Evolutionary conservation across 2,113 vertebrate genomes (phyloP), one percentile per base, ranked within the genome.

Genomic region (Procavia capensis): DNA sequence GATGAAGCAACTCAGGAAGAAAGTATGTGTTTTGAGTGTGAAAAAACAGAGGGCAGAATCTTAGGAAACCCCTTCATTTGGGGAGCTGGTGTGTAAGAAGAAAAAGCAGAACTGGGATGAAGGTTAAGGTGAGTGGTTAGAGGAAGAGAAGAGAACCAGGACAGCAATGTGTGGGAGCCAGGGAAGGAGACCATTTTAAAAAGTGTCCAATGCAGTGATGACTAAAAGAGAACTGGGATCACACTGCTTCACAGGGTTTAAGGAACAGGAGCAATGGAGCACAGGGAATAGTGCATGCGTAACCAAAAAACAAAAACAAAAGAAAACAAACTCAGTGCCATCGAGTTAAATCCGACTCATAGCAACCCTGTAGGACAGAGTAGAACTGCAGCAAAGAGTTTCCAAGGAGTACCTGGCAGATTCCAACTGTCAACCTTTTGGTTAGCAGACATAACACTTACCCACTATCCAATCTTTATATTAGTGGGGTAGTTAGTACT

Each of bases 251-350:
- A 0, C 11, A 2, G 3, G 20, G 31, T n/a, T 57, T 9, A 13
- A 45, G 1, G 9, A 27, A 0, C 2, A 1, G 39, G 57, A 75
- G 43, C 13, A 16, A 22, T 0, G 2, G 6, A 7, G 10, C 4
- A 0, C 0, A 1, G 27, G 22, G 16, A 31, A 34, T 14, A 4
- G 0, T 9, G 66, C 0, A 0, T 9, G 36, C 2, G 2, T 9
- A 54, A 3, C 50, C 31, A n/a, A n/a, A n/a, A n/a, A n/a, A n/a
- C n/a, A n/a, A n/a, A n/a, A n/a, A n/a, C n/a, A n/a, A n/a, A n/a
- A n/a, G n/a, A n/a, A n/a, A n/a, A n/a, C n/a, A n/a, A n/a, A n/a
- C n/a, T n/a, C n/a, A n/a, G n/a, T n/a, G n/a, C n/a, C n/a, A n/a
- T n/a, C n/a, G n/a, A n/a, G n/a, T n/a, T n/a, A n/a, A n/a, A n/a